Percentiles rank a stretch among this genome's conserved stretches.
Evolutionary conservation across 2,888 invertebrate species (phyloP).

Genomic region (Drosophila fulvimacula): DNA sequence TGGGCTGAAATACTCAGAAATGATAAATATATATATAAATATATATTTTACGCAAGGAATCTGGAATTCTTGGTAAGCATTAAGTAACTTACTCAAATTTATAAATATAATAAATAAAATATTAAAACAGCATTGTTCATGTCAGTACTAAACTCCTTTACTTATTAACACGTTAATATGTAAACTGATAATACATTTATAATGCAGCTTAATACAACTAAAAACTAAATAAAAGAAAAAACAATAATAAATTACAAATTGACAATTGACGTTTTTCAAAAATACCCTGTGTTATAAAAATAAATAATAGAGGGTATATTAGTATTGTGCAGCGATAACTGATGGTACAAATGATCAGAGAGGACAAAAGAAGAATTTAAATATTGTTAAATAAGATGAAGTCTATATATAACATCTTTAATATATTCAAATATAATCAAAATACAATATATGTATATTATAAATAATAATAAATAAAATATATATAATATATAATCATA

Average conservation of each 20-base stretch:
- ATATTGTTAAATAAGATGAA: not conserved
- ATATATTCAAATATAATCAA: too few species aligned
- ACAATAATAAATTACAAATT: not conserved
- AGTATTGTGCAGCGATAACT: not conserved
- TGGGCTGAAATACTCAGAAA: not conserved
- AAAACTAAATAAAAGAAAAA: not conserved
- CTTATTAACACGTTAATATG: not conserved
- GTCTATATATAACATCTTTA: not conserved
- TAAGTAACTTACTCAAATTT: too few species aligned
- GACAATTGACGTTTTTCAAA: not conserved
- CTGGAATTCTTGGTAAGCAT: too few species aligned
- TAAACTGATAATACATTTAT: not conserved
- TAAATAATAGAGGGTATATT: not conserved
- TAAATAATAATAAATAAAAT: too few species aligned
- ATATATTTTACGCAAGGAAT: not conserved
- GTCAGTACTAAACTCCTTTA: not conserved
- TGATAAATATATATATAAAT: too few species aligned
- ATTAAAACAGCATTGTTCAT: not conserved
- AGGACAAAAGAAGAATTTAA: not conserved
- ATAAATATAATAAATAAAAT: not conserved
- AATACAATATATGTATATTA: too few species aligned
- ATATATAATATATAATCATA: too few species aligned
- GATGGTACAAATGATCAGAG: not conserved
- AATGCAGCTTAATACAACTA: not conserved
- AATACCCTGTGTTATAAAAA: not conserved